Conservation (phyloP, 2,888 invertebrate genomes). For the Aporophyla nigra region DNA sequence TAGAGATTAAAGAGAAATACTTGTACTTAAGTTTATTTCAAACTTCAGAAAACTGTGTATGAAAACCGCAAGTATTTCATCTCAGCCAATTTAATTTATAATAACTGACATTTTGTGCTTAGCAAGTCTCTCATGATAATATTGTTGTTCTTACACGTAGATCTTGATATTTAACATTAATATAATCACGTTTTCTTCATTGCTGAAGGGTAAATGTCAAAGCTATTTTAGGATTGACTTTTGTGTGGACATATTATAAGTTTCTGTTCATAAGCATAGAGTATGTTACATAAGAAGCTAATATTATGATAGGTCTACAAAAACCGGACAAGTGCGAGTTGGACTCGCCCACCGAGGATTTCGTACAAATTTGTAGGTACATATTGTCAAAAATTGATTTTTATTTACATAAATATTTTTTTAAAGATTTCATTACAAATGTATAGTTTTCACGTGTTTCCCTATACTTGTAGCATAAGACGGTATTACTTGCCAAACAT, state of each 20-base stretch:
- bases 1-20: background rate
- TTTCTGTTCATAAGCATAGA: no score
- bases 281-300: no score
- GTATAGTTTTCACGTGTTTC: no score
- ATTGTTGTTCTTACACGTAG: background rate
- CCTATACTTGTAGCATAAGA: no score
- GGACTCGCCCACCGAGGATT: no score
- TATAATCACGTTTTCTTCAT: background rate
- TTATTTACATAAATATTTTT: no score
- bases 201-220: background rate
- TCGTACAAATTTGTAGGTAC: no score
- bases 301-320: no score
- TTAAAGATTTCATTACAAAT: no score
- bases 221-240: background rate
- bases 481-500: no score
- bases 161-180: background rate
- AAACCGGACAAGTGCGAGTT: no score
- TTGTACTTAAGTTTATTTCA: background rate
- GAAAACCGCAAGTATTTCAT: constrained; percentile 9
- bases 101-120: background rate
- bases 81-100: background rate
- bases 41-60: background rate
- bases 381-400: no score
- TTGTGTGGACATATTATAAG: background rate
- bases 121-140: background rate